Evolutionary conservation across 2,797 vertebrate species (phyloP).

Genomic region (Ctenochaetus hawaiiensis): DNA sequence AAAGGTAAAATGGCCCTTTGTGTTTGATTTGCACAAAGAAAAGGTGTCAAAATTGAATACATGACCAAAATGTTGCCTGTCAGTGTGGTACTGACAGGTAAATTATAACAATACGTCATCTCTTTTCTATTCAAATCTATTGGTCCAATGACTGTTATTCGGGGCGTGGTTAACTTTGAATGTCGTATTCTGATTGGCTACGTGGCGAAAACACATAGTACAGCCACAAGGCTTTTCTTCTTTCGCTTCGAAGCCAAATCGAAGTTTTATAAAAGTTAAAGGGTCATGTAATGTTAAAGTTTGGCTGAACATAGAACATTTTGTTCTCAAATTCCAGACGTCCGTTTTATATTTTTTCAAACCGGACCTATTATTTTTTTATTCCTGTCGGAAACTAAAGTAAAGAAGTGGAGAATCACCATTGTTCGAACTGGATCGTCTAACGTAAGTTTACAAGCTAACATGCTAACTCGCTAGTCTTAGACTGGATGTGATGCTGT

Average conservation of each 20-base stretch:
- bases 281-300: slow-evolving; percentile 32
- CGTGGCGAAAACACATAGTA: slow-evolving; percentile 47
- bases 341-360: neutral
- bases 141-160: slow-evolving; percentile 53
- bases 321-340: too few relatives aligned
- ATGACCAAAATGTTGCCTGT: neutral
- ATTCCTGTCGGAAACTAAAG: slow-evolving; percentile 25
- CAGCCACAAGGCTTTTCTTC: slow-evolving; percentile 4
- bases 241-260: slow-evolving; percentile 41
- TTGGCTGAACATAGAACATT: accelerated
- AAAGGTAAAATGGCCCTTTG: neutral
- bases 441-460: slow-evolving; percentile 81
- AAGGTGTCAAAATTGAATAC: neutral
- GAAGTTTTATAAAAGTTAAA: slow-evolving; percentile 61
- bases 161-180: slow-evolving; percentile 85
- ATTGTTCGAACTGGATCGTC: slow-evolving; percentile 83
- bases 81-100: slow-evolving; percentile 16
- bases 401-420: slow-evolving; percentile 50
- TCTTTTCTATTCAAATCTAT: slow-evolving; percentile 72
- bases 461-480: slow-evolving; percentile 62
- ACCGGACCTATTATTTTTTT: slow-evolving; percentile 17
- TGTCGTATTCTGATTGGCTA: slow-evolving; percentile 73
- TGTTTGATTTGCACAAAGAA: neutral
- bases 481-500: slow-evolving; percentile 16
- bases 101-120: slow-evolving; percentile 46